phyloP scores from a whole-genome alignment of 1,140 invertebrate species.

The Nymphalis io region DNA sequence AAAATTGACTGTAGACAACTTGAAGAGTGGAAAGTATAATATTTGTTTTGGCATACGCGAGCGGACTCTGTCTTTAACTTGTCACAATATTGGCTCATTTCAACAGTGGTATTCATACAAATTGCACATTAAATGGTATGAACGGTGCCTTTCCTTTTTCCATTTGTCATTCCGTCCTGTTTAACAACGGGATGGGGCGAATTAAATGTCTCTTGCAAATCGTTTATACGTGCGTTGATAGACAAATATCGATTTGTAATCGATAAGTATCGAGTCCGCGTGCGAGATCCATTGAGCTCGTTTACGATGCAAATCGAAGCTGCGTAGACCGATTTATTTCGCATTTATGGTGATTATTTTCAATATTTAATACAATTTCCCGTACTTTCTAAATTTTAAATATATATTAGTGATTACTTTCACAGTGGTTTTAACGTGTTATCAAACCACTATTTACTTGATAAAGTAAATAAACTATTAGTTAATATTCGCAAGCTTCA shows the following conservation, averaged over 20 bases:
- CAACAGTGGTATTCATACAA: slow-evolving; percentile 62
- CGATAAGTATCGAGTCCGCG: slow-evolving; percentile 36
- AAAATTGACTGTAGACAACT: slow-evolving; percentile 23
- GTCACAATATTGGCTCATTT: slow-evolving; percentile 64
- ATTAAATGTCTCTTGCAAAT: slow-evolving; percentile 62
- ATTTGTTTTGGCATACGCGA: slow-evolving; percentile 53
- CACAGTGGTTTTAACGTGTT: background rate
- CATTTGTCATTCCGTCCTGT: slow-evolving; percentile 65
- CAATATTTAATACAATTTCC: background rate
- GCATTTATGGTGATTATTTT: slow-evolving; percentile 23
- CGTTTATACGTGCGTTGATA: slow-evolving; percentile 48
- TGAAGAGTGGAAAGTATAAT: slow-evolving; percentile 7
- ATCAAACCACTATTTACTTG: background rate
- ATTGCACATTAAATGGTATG: slow-evolving; percentile 59
- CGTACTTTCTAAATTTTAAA: background rate
- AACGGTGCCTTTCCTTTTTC: slow-evolving; percentile 65
- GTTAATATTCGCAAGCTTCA: slow-evolving; percentile 10
- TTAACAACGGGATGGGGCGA: slow-evolving; percentile 63
- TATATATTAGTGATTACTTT: background rate
- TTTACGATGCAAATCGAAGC: slow-evolving; percentile 38
- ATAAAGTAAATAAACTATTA: slow-evolving; percentile 16
- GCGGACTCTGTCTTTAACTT: slow-evolving; percentile 48
- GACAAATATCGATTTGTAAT: slow-evolving; percentile 45
- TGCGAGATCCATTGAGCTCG: slow-evolving; percentile 39
- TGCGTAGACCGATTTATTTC: slow-evolving; percentile 37